A percentile compares a stretch with the other conserved stretches of the same genome.
Conservation (phyloP, 2,888 invertebrate genomes). For the Danaus chrysippus region DNA sequence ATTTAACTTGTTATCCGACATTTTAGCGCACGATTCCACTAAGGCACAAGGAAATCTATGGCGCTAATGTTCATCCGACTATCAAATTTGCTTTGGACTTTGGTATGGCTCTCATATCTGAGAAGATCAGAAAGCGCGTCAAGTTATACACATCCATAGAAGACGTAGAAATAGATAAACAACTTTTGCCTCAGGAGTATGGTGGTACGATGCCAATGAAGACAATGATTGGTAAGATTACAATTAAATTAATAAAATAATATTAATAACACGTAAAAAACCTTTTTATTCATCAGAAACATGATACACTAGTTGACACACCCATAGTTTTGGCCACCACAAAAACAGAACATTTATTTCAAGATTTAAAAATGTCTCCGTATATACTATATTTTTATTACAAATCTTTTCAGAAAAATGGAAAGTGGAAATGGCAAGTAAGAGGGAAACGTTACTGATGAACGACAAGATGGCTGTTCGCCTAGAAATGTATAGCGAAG, state of each 20-base stretch:
- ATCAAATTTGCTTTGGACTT: slow-evolving; percentile 88
- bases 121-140: slow-evolving; percentile 86
- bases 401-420: slow-evolving; percentile 76
- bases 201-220: slow-evolving; percentile 90
- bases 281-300: no score
- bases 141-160: slow-evolving; percentile 81
- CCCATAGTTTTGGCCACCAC: no score
- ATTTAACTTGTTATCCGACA: neutral
- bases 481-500: slow-evolving; percentile 83
- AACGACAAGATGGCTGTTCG: slow-evolving; percentile 85
- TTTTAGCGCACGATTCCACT: slow-evolving; percentile 86
- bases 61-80: slow-evolving; percentile 85
- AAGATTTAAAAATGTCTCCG: no score
- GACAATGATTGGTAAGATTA: slow-evolving; percentile 86
- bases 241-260: neutral
- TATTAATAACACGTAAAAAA: no score
- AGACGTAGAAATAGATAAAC: slow-evolving; percentile 81
- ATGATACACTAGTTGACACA: no score
- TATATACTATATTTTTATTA: no score
- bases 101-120: slow-evolving; percentile 86
- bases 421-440: slow-evolving; percentile 82
- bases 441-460: slow-evolving; percentile 79
- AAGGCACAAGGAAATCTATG: slow-evolving; percentile 89
- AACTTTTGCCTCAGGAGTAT: slow-evolving; percentile 87
- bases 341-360: no score